Percentiles rank a stretch among this genome's conserved stretches.
Evolutionary conservation across 2,113 vertebrate species (phyloP).

Genomic region (Pseudonaja textilis): DNA sequence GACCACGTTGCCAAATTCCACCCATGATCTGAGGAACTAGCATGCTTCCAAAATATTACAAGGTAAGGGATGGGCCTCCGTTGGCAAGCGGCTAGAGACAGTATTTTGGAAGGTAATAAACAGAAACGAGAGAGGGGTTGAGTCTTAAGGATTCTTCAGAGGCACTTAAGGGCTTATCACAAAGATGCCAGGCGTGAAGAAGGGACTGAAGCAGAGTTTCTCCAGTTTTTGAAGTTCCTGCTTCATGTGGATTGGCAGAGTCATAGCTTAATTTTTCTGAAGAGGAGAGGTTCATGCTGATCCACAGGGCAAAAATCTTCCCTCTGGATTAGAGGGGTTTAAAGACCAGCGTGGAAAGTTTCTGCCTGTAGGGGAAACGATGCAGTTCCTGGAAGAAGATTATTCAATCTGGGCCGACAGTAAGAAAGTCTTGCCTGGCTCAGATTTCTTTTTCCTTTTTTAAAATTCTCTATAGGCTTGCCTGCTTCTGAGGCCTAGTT

Average conservation of each 20-base stretch:
- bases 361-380: background rate
- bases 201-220: background rate
- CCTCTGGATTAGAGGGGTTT: background rate
- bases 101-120: conserved; percentile 16
- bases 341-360: background rate
- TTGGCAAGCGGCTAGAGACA: background rate
- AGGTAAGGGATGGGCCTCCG: conserved; percentile 53
- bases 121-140: background rate
- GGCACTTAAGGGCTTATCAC: background rate
- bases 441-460: background rate
- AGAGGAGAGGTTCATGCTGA: background rate
- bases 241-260: background rate
- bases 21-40: conserved; percentile 23
- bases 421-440: background rate
- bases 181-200: background rate
- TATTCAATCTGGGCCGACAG: too few relatives aligned
- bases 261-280: background rate
- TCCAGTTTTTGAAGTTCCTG: background rate
- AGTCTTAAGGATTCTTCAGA: background rate
- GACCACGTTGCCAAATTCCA: conserved; percentile 46
- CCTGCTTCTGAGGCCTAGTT: background rate
- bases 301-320: background rate
- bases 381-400: background rate
- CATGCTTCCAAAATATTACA: conserved; percentile 69
- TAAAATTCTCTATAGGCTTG: background rate